A percentile compares a stretch with the other conserved stretches of the same genome.
Evolutionary conservation across 2,888 invertebrate species (phyloP).

Genomic region (Keiferia lycopersicella): DNA sequence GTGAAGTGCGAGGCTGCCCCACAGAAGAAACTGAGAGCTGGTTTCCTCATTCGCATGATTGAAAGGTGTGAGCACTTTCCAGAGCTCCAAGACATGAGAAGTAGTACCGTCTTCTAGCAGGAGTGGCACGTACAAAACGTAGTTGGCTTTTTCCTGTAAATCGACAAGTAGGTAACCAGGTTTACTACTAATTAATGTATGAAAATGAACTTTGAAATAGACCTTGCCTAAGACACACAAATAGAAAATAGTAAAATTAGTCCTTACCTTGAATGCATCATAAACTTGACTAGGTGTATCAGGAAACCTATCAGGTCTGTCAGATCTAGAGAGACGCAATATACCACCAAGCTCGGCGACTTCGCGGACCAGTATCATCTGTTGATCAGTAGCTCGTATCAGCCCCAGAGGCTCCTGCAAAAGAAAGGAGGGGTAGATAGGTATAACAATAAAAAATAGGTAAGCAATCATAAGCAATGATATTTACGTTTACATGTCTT

Average conservation of each 20-base stretch:
- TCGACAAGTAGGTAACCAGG: no score
- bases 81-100: conserved; percentile 85
- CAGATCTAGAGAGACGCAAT: conserved; percentile 39
- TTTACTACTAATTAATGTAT: no score
- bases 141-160: conserved; percentile 58
- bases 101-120: conserved; percentile 83
- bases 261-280: neutral
- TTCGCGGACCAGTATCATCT: conserved; percentile 42
- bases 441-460: neutral
- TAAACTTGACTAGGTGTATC: conserved; percentile 36
- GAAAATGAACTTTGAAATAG: no score
- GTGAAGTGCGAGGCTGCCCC: conserved; percentile 86
- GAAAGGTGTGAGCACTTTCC: conserved; percentile 80
- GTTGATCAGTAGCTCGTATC: conserved; percentile 38
- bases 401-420: conserved; percentile 33
- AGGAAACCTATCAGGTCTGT: conserved; percentile 43
- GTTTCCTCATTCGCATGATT: conserved; percentile 86
- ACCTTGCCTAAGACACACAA: no score
- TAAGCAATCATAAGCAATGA: no score
- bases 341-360: conserved; percentile 43
- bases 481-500: no score
- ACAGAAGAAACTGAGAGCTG: conserved; percentile 83
- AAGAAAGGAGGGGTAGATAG: neutral
- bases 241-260: no score
- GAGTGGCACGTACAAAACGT: conserved; percentile 83